Evolutionary conservation across 53 echinoderm and acorn worm species (phyloP), one percentile per base, ranked within the genome.

Genomic region (Paelopatides confundens): DNA sequence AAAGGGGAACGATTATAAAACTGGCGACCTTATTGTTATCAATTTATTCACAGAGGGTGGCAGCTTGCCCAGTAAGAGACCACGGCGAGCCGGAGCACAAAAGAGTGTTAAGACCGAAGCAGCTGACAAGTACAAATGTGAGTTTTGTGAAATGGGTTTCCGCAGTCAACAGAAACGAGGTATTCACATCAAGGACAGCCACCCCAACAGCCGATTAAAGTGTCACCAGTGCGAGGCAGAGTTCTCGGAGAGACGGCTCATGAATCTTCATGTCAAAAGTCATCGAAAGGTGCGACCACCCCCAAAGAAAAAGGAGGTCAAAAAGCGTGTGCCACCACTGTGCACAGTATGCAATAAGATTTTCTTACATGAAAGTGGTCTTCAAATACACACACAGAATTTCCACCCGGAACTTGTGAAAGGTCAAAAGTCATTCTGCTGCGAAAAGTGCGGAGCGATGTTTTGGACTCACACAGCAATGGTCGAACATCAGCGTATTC

Each of bases 401-500:
- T 65, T 83, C 23, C 84, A 83, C 23, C 84, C 84, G 15, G 84
- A 83, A 26, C n/a, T 38, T 10, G 40, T 83, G 1, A 83, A 36
- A 35, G 65, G 84, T 23, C 30, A 38, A 17, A 63, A 65, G 31
- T n/a, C 39, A 23, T 93, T 90, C 65, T 71, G 82, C 40, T 93
- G 93, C 38, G 90, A 87, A 37, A 69, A 79, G 27, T 93, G 93
- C 62, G 86, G 76, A 63, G 85, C 90, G 39, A 87, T 77, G 33
- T 93, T 93, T 36, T 82, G 86, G 26, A 89, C 89, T 5, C 58
- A 89, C 18, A 90, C 66, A 3, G 90, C 86, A 3, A 84, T 93
- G 10, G 82, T 82, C 3, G 89, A 90, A 43, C 93, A 93, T 31
- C 63, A 90, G 82, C 70, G 86, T 63, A 83, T 93, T 31, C 93